Conservation (phyloP, 2,113 vertebrate species). For the Caloenas nicobarica region DNA sequence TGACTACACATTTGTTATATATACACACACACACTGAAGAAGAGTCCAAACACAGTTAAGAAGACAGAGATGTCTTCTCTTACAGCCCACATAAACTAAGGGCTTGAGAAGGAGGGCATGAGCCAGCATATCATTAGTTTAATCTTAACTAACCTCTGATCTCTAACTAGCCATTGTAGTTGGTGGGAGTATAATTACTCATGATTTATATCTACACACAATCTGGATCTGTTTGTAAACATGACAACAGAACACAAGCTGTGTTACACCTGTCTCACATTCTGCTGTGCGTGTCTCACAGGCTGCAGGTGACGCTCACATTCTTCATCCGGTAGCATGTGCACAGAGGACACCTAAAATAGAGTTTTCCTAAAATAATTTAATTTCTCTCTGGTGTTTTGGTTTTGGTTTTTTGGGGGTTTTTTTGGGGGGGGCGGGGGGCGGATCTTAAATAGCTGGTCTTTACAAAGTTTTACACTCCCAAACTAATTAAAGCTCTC, state of each 20-base stretch:
- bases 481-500: not conserved
- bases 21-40: not conserved
- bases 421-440: too few species aligned
- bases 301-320: not conserved
- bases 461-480: not conserved
- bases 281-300: not conserved
- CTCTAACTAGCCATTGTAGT: not conserved
- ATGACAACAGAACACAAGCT: not conserved
- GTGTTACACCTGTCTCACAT: not conserved
- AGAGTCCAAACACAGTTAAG: not conserved
- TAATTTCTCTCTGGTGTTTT: not conserved
- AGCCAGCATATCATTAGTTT: not conserved
- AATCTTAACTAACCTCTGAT: not conserved
- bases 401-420: too few species aligned
- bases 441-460: not conserved
- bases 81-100: not conserved
- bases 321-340: not conserved
- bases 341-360: not conserved
- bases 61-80: not conserved
- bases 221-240: not conserved
- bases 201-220: not conserved
- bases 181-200: not conserved
- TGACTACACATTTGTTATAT: not conserved
- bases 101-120: not conserved
- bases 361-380: not conserved